Evolutionary conservation across 2,888 invertebrate species (phyloP), one percentile per base, ranked within the genome.

Genomic region (Melanostoma scalare): DNA sequence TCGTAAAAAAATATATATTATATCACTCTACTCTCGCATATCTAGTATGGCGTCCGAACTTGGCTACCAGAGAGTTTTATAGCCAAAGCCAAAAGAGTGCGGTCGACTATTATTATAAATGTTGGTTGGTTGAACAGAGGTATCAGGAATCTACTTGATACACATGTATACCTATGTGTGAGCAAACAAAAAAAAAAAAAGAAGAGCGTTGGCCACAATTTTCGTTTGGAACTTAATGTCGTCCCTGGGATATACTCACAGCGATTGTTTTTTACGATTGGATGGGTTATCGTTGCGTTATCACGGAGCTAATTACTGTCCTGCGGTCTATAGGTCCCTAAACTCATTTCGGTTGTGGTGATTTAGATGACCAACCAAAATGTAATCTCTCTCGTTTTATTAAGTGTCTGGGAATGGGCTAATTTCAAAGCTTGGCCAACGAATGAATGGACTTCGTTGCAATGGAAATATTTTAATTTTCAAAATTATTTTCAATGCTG

Each of bases 251-350:
- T 74, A 78, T 78, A 82, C 73, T 69, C 78, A 35, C 40, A 74
- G 78, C 73, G 78, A 82, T 78, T 78, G 82, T 78, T 82, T 82
- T 82, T 82, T 82, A 82, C 65, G 82, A 82, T 82, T 82, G 82
- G 68, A 58, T 58, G 78, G 87, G 87, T 87, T 89, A 89, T 90
- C 89, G 87, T 85, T 75, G 86, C 88, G 87, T 89, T 89, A 89
- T 89, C 89, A 79, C 85, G 85, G 86, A 87, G 87, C 90, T 90
- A 90, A 90, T 89, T 90, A 89, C 89, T 89, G 87, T 86, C 87
- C 86, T 86, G 86, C 86, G 87, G 85, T 85, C 79, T 84, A 84
- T 79, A 81, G 85, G 85, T 86, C 88, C 86, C 86, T 77, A 68
- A 77, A 73, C 85, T 82, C 82, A 68, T 82, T 82, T 69, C 68